Percentiles rank a stretch among this genome's conserved stretches.
Evolutionary conservation across 2,888 invertebrate species (phyloP).

Genomic region (Phalangium opilio): DNA sequence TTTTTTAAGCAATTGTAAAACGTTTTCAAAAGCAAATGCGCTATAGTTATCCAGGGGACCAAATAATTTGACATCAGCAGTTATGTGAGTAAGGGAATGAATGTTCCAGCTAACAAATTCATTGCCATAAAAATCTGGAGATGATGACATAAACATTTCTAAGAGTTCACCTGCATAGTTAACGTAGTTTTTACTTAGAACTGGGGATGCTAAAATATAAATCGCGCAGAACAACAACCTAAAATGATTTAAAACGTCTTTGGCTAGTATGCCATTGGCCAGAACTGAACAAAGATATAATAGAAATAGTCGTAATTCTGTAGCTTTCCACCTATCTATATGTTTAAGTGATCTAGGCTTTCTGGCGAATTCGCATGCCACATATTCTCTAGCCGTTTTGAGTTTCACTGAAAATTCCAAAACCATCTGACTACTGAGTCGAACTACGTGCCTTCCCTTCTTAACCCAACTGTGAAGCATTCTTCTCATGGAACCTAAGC

Average conservation of each 20-base stretch:
- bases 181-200: conserved; percentile 2
- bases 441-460: not conserved
- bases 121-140: conserved; percentile 19
- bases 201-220: conserved; percentile 13
- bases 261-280: conserved; percentile 16
- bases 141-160: conserved; percentile 18
- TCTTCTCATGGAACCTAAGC: conserved; percentile 23
- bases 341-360: conserved; percentile 22
- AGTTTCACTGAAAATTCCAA: not conserved
- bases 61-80: conserved; percentile 19
- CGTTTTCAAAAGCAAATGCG: conserved; percentile 22
- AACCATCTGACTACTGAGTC: not conserved
- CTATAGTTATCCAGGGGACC: conserved; percentile 19
- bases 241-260: conserved; percentile 20
- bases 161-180: conserved; percentile 20
- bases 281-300: conserved; percentile 23
- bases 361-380: conserved; percentile 20
- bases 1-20: conserved; percentile 20
- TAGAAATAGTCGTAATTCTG: conserved; percentile 23
- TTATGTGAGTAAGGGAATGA: conserved; percentile 23
- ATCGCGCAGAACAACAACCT: conserved; percentile 16
- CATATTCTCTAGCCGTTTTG: not conserved
- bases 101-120: conserved; percentile 22
- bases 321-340: conserved; percentile 24
- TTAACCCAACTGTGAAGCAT: conserved; percentile 10